Evolutionary conservation across 2,797 vertebrate species (phyloP).

Genomic region (Rhincodon typus): DNA sequence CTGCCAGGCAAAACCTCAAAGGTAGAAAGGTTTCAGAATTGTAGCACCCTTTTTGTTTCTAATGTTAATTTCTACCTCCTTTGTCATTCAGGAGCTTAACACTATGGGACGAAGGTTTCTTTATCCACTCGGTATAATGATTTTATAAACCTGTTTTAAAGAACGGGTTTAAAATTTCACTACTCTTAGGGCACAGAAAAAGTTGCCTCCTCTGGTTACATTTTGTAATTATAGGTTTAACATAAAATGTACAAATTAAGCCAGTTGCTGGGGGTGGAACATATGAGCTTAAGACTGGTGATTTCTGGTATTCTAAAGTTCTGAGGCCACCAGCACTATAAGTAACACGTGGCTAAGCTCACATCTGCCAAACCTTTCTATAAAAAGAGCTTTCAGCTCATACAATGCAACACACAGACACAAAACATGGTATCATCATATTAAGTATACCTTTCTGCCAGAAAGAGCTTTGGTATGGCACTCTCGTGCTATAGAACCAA

Average conservation of each 20-base stretch:
- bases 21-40: not conserved
- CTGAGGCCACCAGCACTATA: not conserved
- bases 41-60: not conserved
- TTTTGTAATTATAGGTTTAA: not conserved
- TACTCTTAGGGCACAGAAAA: not conserved
- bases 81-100: too few species aligned
- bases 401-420: not conserved
- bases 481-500: not conserved
- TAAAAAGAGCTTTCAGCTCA: not conserved
- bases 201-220: not conserved
- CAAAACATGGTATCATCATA: not conserved
- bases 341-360: not conserved
- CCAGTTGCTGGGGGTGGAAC: not conserved
- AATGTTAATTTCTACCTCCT: too few species aligned
- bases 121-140: not conserved
- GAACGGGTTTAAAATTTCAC: not conserved
- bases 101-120: not conserved
- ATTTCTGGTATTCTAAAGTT: not conserved
- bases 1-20: not conserved
- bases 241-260: not conserved
- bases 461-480: not conserved
- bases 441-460: not conserved
- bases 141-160: not conserved
- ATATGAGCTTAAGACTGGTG: not conserved
- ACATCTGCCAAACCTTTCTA: not conserved